These are phyloP conservation scores for Sciurus niger DNA, from an alignment of 2,113 vertebrate species.

Conservation along the genomic window DNA sequence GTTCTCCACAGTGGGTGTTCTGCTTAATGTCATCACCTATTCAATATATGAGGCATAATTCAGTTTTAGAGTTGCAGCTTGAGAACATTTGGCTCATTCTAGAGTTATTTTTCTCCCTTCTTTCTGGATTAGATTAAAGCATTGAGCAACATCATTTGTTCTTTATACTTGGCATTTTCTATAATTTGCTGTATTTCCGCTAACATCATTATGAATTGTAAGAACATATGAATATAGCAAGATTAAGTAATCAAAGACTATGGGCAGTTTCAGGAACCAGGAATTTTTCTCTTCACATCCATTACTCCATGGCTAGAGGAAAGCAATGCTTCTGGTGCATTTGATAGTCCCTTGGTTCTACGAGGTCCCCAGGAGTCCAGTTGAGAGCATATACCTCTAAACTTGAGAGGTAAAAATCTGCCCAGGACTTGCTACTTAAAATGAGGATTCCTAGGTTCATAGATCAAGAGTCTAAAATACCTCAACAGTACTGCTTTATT, in stretches of 20 bases:
- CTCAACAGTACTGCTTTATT: background rate
- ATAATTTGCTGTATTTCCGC: background rate
- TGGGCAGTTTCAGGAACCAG: background rate
- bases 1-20: conserved; percentile 52
- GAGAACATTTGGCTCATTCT: conserved; percentile 26
- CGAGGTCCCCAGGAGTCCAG: background rate
- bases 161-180: background rate
- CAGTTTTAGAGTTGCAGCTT: conserved; percentile 32
- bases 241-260: conserved; percentile 28
- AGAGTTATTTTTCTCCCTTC: conserved; percentile 15
- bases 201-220: conserved; percentile 35
- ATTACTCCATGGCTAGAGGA: background rate
- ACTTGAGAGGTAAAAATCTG: background rate
- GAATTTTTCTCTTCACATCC: background rate
- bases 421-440: background rate
- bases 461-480: background rate
- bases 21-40: conserved; percentile 53
- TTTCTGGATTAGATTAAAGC: conserved; percentile 66
- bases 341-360: background rate
- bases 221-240: background rate
- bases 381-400: background rate
- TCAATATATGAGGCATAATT: background rate
- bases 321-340: background rate
- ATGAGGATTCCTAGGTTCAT: background rate
- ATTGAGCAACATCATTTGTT: background rate